Conservation (phyloP, 1,140 invertebrate species). For the Notospermus geniculatus region DNA sequence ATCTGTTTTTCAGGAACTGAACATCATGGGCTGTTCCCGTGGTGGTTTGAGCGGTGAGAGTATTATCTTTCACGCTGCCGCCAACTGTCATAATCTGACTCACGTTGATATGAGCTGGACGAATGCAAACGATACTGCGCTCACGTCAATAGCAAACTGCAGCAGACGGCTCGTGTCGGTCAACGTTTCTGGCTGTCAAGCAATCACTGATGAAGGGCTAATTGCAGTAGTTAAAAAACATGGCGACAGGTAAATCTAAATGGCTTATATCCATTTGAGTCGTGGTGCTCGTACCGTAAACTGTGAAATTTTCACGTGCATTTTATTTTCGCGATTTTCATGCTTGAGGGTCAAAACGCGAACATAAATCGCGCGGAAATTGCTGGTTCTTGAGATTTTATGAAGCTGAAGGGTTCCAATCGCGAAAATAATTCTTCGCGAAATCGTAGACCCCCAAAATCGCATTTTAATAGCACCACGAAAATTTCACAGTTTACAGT, state of each 20-base stretch:
- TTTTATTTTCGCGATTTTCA: no score
- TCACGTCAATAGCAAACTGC: conserved; percentile 42
- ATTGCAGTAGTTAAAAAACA: conserved; percentile 43
- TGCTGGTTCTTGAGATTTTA: no score
- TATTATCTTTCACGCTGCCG: conserved; percentile 43
- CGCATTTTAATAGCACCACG: no score
- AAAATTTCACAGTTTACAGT: no score
- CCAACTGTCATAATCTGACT: conserved; percentile 43
- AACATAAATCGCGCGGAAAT: no score
- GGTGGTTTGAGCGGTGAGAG: conserved; percentile 47
- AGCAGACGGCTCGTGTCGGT: conserved; percentile 10
- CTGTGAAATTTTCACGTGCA: no score
- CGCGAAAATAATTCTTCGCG: no score
- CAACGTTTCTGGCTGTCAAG: conserved; percentile 38
- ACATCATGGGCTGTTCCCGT: conserved; percentile 43
- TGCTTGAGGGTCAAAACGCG: no score
- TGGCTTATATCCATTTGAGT: no score
- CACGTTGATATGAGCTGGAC: conserved; percentile 52
- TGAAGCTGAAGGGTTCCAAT: no score
- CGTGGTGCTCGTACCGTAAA: no score
- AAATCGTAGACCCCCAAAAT: no score
- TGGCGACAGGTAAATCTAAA: conserved; percentile 40
- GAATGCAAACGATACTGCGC: conserved; percentile 42
- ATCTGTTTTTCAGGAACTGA: conserved; percentile 40
- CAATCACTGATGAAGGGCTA: conserved; percentile 40